Conservation (phyloP, 2,888 invertebrate genomes). For the Calephelis perditalis region DNA sequence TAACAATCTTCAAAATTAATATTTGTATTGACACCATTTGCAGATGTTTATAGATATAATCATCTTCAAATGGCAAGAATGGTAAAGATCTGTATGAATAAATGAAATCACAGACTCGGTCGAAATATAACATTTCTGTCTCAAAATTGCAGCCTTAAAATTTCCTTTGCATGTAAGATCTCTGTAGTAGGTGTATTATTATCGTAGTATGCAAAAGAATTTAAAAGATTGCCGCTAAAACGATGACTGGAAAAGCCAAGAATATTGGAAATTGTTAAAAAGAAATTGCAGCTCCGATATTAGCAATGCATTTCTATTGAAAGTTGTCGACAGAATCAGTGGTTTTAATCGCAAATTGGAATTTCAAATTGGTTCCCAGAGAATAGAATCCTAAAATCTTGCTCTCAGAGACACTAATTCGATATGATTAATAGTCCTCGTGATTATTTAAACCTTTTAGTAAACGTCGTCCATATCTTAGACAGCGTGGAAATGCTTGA, state of each 20-base stretch:
- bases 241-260: slow-evolving; percentile 23
- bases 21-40: slow-evolving; percentile 6
- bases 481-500: too few relatives aligned
- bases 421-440: not conserved
- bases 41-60: too few relatives aligned
- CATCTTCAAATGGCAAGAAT: too few relatives aligned
- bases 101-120: too few relatives aligned
- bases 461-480: too few relatives aligned
- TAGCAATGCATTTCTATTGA: slow-evolving; percentile 29
- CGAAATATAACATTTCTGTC: too few relatives aligned
- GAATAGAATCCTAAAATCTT: slow-evolving; percentile 11
- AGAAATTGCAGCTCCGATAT: slow-evolving; percentile 28
- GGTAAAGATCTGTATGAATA: too few relatives aligned
- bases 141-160: too few relatives aligned
- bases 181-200: slow-evolving; percentile 4
- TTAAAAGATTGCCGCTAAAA: not conserved
- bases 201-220: slow-evolving; percentile 32
- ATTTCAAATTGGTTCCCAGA: slow-evolving; percentile 5
- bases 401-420: not conserved
- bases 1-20: not conserved
- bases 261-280: slow-evolving; percentile 33
- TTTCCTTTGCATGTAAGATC: too few relatives aligned
- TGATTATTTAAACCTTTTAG: not conserved
- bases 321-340: slow-evolving; percentile 6
- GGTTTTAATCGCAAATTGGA: slow-evolving; percentile 13